These are phyloP conservation scores for Mola mola DNA, from an alignment of 2,113 vertebrate species.

Conservation along the genomic window DNA sequence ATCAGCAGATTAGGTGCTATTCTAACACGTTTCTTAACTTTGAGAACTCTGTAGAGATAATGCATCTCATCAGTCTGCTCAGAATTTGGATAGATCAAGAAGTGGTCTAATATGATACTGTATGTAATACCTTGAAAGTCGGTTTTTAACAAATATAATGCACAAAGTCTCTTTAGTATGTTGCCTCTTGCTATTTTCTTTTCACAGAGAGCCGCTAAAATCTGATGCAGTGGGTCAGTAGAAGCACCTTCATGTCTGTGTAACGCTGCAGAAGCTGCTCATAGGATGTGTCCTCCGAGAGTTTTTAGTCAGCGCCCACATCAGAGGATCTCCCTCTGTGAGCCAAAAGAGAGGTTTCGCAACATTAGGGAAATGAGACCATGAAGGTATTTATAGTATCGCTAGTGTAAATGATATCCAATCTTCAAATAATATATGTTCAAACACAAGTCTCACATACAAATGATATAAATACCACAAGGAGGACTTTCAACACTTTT, in stretches of 20 bases:
- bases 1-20: slow-evolving; percentile 60
- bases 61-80: slow-evolving; percentile 11
- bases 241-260: slow-evolving; percentile 20
- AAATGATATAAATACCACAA: not conserved
- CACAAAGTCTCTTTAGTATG: too few relatives aligned
- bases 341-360: slow-evolving; percentile 32
- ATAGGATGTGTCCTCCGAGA: slow-evolving; percentile 11
- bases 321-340: slow-evolving; percentile 29
- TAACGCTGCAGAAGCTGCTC: slow-evolving; percentile 7
- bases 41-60: slow-evolving; percentile 27
- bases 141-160: too few relatives aligned
- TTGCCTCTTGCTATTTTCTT: too few relatives aligned
- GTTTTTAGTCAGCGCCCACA: slow-evolving; percentile 15
- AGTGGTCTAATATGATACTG: slow-evolving; percentile 1
- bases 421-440: not conserved
- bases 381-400: slow-evolving; percentile 27
- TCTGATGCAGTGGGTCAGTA: slow-evolving; percentile 11
- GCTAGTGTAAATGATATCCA: too few relatives aligned
- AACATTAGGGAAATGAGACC: slow-evolving; percentile 21
- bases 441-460: not conserved
- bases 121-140: too few relatives aligned
- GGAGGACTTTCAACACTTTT: not conserved
- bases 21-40: slow-evolving; percentile 39
- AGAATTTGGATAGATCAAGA: slow-evolving; percentile 15
- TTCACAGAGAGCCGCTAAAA: slow-evolving; percentile 1